Evolutionary conservation across 30 jellyfish, hydroid and myxozoan species (phyloP), one percentile per base, ranked within the genome.

Genomic region (Turritopsis dohrnii): DNA sequence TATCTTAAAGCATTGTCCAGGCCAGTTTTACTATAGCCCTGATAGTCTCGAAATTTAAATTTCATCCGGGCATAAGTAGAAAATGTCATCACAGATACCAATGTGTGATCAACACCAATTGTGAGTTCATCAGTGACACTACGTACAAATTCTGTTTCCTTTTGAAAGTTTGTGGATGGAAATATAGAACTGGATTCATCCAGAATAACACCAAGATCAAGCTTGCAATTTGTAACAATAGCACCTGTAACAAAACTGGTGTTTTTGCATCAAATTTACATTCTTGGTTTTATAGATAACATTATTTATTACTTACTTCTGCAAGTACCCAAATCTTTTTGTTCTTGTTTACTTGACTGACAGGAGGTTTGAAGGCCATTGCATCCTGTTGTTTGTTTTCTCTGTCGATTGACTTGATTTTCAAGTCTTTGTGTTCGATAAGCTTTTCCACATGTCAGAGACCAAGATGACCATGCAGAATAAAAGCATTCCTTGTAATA

Each of bases 1-100:
- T 83, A 76, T 20, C 75, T 77, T 52, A 88, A 79, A 9, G 89
- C 91, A 72, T 82, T 31, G 52, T 88, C 16, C 74, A 88, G 82
- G 1, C 85, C 75, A 72, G 76, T 76, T 84, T 76, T 31, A 60
- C 83, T 54, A 72, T 88, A 89, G 26, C 91, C 96, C 8, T 88
- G 80, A 21, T 83, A 52, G 41, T 88, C 96, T 69, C 89, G 28
- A 80, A 88, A 88, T 54, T 77, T n/a, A 71, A 83, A 74, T 71
- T 85, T 83, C 91, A 88, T 82, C 24, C 87, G 54, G 82, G 96
- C 90, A 30, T 52, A 21, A 17, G 96, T 53, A 13, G 96, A 88
- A 65, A 88, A 88, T 54, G 91, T 83, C 91, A 88, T 88, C 18
- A 88, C 96, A 17, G 96, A 69, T n/a, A 88, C 88, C 24, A 88